A percentile compares a stretch with the other conserved stretches of the same genome.
phyloP scores from a whole-genome alignment of 2,888 invertebrate genomes.

The Hydropsyche betteni region DNA sequence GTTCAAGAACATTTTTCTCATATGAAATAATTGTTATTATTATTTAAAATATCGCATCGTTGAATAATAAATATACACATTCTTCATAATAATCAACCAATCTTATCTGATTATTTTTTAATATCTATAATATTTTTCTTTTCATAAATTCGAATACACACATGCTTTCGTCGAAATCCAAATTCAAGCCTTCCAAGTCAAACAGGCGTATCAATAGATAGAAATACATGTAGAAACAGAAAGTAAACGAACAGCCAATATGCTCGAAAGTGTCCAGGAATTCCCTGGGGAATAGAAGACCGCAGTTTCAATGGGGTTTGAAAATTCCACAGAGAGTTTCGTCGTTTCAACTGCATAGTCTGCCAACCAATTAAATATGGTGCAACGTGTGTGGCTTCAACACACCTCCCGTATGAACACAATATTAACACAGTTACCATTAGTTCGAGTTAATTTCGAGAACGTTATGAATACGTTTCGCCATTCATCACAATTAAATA shows the following conservation, averaged over 20 bases:
- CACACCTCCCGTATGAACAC: not conserved
- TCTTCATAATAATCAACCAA: not conserved
- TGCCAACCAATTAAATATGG: conserved; percentile 45
- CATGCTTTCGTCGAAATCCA: too few relatives aligned
- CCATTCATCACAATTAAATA: too few relatives aligned
- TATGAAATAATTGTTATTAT: not conserved
- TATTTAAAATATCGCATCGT: not conserved
- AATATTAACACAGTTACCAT: not conserved
- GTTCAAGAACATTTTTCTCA: not conserved
- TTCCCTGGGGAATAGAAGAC: conserved; percentile 20
- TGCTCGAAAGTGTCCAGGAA: too few relatives aligned
- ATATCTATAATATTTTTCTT: too few relatives aligned
- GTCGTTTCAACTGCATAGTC: conserved; percentile 3
- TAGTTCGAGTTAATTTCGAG: too few relatives aligned
- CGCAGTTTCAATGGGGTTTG: conserved; percentile 46
- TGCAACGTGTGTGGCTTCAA: conserved; percentile 17
- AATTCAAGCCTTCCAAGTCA: too few relatives aligned
- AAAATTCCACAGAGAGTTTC: conserved; percentile 46
- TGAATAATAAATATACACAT: not conserved
- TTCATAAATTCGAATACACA: too few relatives aligned
- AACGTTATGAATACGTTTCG: too few relatives aligned
- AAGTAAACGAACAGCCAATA: too few relatives aligned
- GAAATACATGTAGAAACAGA: too few relatives aligned
- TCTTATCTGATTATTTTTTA: not conserved
- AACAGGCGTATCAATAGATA: too few relatives aligned